Base-by-base conservation (phyloP, 2,888 invertebrate genomes). In the Reticulitermes lucifugus region DNA sequence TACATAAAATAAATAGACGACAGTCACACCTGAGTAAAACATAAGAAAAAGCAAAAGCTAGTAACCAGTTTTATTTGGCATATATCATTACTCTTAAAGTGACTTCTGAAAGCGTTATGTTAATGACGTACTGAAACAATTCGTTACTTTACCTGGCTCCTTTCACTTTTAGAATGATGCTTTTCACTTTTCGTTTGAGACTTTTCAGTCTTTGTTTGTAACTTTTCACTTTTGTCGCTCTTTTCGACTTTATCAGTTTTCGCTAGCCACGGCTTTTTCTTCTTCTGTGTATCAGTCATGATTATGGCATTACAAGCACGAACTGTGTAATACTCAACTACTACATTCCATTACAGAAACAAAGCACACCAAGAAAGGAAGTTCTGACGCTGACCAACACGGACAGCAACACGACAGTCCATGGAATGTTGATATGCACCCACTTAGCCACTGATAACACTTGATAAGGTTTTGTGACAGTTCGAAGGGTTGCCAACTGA, bases 261-360 rank as follows among this genome's bases (percentile, higher is more conserved):
- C 18, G 1, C 35, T 41, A 73, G 35, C 73, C 73, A 73, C 7
- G 41, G 29, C 12, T 73, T 73, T 35, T 73, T 73, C 29, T 21
- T 29, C 21, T 35, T 73, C 35, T 14, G 73, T 41, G 73, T 41
- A 12, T 73, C 73, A 35, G 73, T 79, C 55, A 79, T 79, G 29
- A 79, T 79, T 25, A 12, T 4, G 7, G 25, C 4, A n/a, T 25
- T 25, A 1, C 25, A 55, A 55, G 14, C 55, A 65, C 65, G 25
- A 25, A 65, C 35, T 35, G 35, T 12, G 6, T 46, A 46, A 46
- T 46, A 46, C 12, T 5, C 6, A 12, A 55, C 65, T 65, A 25
- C 12, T 5, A 0, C 25, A 65, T 7, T 65, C 25, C n/a, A 65
- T 7, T 6, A 65, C 65, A 25, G 0, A n/a, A 60, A 65, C n/a